Base-by-base conservation (phyloP, 2,113 vertebrate species). In the Pardalotus punctatus region DNA sequence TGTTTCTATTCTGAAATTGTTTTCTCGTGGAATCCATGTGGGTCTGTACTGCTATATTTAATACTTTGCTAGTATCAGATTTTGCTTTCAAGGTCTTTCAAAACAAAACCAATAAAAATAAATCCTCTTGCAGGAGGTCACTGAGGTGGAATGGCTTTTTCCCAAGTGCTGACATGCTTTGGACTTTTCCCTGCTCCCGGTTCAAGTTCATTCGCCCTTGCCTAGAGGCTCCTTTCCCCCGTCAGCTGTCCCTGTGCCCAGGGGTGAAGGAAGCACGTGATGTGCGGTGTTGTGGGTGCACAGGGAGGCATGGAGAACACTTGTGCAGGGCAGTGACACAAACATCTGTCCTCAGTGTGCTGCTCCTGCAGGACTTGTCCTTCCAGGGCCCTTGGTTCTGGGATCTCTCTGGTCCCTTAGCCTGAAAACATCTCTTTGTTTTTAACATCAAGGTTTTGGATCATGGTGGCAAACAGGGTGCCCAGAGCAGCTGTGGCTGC, bases 41-140 rank as follows among this genome's bases (percentile, higher is more conserved):
- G 85, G 53, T 85, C 84, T 72, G 67, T 50, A 29, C 74, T 64
- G 88, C 90, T 93, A 61, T 83, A 83, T 94, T 94, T 94, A 86
- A 88, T 93, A 25, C 88, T 92, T 66, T 60, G 38, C 64, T 88
- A 66, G 64, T 90, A 94, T 80, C 48, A 56, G 60, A 77, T 95
- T 95, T 92, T 96, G 66, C 91, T 93, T 96, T 94, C 81, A 95
- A 87, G 80, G 35, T 50, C 79, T 93, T 94, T 88, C 61, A 93
- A 93, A 94, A 90, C 54, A 87, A 93, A 93, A 77, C 13, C 50
- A 77, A 69, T 69, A 86, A 80, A 91, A 95, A 57, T 45, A 88
- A 85, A 70, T 77, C 62, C 79, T 80, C 54, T 82, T 62, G 29
- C 38, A 61, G 62, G 84, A 95, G 94, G 85, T 93, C 78, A 42